A percentile compares a stretch with the other conserved stretches of the same genome.
Evolutionary conservation across 2,888 invertebrate genomes (phyloP).

Genomic region (Chaetogeoica ovagalla): DNA sequence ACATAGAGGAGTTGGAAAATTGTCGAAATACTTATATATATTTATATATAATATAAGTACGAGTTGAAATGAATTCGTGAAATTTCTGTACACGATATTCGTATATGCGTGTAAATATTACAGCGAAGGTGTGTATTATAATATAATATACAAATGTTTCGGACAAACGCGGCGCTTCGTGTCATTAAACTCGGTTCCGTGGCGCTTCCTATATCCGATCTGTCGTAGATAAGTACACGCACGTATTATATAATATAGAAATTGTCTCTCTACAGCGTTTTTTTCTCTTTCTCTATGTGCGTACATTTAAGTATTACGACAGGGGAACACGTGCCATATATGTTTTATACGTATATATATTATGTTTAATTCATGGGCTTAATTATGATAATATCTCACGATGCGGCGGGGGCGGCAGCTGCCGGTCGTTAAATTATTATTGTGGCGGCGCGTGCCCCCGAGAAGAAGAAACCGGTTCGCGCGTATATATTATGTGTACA

Average conservation of each 20-base stretch:
- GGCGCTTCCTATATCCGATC: conserved; percentile 24
- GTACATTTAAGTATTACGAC: neutral
- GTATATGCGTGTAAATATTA: neutral
- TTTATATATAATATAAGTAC: too few relatives aligned
- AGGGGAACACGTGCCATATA: conserved; percentile 3
- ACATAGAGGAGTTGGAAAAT: too few relatives aligned
- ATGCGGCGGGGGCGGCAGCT: conserved; percentile 49
- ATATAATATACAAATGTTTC: conserved; percentile 5
- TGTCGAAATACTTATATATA: too few relatives aligned
- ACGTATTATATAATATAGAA: neutral
- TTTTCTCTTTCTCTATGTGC: neutral
- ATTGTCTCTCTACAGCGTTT: conserved; percentile 17
- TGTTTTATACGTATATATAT: neutral
- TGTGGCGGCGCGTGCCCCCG: conserved; percentile 15
- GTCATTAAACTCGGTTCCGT: conserved; percentile 39
- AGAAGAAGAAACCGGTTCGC: conserved; percentile 41
- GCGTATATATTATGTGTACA: neutral
- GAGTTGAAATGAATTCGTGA: too few relatives aligned
- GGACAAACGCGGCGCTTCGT: conserved; percentile 25
- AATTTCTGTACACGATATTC: too few relatives aligned
- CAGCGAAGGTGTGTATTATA: neutral
- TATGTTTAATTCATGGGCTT: conserved; percentile 49
- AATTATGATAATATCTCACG: conserved; percentile 43
- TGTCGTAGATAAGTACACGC: conserved; percentile 25
- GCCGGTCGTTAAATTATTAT: conserved; percentile 18